Evolutionary conservation across 2,797 vertebrate genomes (phyloP).

Genomic region (Acanthurus lineatus): DNA sequence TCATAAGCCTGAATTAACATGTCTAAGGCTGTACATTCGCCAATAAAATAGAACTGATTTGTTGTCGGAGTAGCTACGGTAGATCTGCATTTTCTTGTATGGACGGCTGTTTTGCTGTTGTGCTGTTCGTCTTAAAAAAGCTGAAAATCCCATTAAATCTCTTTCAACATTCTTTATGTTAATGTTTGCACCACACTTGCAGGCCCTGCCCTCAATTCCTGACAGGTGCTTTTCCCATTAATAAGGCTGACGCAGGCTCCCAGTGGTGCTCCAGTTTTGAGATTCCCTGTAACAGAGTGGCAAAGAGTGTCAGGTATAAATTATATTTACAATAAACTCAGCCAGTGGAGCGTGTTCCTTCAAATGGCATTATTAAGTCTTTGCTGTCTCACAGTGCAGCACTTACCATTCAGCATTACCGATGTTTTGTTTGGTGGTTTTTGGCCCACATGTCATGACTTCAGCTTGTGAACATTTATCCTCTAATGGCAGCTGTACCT

Average conservation of each 20-base stretch:
- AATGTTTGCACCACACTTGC: constrained; percentile 65
- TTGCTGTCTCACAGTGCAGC: constrained; percentile 20
- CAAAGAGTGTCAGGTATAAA: constrained; percentile 60
- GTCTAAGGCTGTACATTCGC: constrained; percentile 39
- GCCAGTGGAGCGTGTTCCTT: constrained; percentile 36
- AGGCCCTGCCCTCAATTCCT: constrained; percentile 80
- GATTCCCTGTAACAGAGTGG: constrained; percentile 74
- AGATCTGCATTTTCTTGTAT: constrained; percentile 58
- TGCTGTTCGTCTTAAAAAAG: constrained; percentile 46
- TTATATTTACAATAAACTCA: constrained; percentile 65
- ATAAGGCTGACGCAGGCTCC: constrained; percentile 85
- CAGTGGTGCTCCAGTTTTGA: constrained; percentile 78
- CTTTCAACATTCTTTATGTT: constrained; percentile 61
- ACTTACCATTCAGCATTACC: constrained; percentile 15
- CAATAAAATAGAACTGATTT: constrained; percentile 55
- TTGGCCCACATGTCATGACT: constrained; percentile 19
- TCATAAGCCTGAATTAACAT: constrained; percentile 53
- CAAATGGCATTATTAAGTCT: constrained; percentile 51
- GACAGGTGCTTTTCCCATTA: constrained; percentile 84
- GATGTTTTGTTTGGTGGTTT: constrained; percentile 43
- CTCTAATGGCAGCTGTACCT: background rate
- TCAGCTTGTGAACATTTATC: constrained; percentile 39
- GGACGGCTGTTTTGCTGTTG: constrained; percentile 25
- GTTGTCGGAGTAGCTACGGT: constrained; percentile 38
- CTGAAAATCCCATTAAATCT: constrained; percentile 64